Conservation (phyloP, 2,888 invertebrate genomes). For the Temnothorax rugatulus region DNA sequence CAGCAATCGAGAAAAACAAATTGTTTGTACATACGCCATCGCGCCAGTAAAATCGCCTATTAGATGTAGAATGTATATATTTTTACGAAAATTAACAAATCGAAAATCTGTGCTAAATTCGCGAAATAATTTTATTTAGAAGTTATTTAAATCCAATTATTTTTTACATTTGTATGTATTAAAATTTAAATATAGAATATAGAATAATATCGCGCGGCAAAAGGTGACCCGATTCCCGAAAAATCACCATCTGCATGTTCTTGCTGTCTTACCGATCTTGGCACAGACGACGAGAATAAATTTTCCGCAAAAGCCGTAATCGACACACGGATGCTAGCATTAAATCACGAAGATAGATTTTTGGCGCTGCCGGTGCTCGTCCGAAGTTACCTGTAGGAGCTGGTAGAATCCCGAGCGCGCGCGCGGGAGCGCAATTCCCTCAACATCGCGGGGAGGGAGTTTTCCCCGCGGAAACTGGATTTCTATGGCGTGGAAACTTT, state of each 20-base stretch:
- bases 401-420: background rate
- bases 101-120: background rate
- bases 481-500: constrained; percentile 38
- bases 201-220: background rate
- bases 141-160: background rate
- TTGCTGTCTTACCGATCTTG: background rate
- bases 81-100: background rate
- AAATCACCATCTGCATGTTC: background rate
- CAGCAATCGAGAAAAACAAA: constrained; percentile 12
- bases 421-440: background rate
- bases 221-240: background rate
- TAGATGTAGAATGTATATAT: background rate
- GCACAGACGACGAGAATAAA: constrained; percentile 19
- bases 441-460: background rate
- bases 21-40: background rate
- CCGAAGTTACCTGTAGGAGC: constrained; percentile 30
- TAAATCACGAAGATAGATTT: constrained; percentile 48
- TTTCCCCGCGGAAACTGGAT: constrained; percentile 20
- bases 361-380: constrained; percentile 3
- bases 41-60: background rate
- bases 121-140: background rate
- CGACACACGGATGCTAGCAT: constrained; percentile 27
- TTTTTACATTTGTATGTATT: background rate
- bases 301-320: constrained; percentile 30
- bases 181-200: background rate